Evolutionary conservation across 2,113 vertebrate species (phyloP).

Genomic region (Podarcis muralis): DNA sequence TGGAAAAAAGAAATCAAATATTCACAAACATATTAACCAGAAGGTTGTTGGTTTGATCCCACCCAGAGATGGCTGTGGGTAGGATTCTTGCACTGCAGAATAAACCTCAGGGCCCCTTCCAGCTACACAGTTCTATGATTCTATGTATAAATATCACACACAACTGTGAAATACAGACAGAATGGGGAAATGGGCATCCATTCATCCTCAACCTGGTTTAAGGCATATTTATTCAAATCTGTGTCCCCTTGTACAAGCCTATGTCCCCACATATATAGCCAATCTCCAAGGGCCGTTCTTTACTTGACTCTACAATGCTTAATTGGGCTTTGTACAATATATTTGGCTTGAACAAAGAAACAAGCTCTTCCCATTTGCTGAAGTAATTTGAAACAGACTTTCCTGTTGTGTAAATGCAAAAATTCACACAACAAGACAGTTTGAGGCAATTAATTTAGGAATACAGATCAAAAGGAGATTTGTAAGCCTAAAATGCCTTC

Average conservation of each 20-base stretch:
- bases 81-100: too few species aligned
- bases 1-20: too few species aligned
- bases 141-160: background rate
- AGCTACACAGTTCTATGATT: too few species aligned
- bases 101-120: too few species aligned
- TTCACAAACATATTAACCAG: background rate
- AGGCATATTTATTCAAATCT: background rate
- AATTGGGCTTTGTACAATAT: background rate
- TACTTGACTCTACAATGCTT: background rate
- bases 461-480: rapidly evolving
- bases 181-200: background rate
- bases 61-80: too few species aligned
- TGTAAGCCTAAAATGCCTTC: slow-evolving; percentile 4
- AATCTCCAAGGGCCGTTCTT: background rate
- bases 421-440: background rate
- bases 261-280: background rate
- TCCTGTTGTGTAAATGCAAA: background rate
- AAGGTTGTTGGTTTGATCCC: background rate
- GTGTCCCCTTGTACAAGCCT: background rate
- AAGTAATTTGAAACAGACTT: background rate
- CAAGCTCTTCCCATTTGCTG: background rate
- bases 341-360: background rate
- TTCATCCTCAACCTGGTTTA: background rate
- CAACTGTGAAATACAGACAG: too few species aligned
- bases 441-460: slow-evolving; percentile 1